Conservation (phyloP, 2,113 vertebrate species). For the Bombycilla garrulus region DNA sequence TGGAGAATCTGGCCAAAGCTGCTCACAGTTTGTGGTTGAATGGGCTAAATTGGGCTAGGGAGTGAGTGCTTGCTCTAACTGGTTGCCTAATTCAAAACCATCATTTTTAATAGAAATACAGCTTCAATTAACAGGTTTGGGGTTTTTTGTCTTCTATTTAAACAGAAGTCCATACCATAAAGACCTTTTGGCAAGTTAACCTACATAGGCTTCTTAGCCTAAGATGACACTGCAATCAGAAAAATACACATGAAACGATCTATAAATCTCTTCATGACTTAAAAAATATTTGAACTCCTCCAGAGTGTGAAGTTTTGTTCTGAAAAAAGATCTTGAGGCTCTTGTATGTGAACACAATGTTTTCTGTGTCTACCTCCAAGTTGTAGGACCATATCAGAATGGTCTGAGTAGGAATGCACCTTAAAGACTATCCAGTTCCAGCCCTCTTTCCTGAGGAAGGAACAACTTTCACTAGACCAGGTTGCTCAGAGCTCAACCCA, state of each 20-base stretch:
- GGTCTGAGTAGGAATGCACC: not conserved
- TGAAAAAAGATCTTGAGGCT: not conserved
- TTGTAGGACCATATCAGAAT: not conserved
- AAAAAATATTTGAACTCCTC: not conserved
- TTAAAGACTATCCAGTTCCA: not conserved
- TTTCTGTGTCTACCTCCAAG: not conserved
- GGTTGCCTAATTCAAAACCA: not conserved
- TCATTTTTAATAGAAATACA: conserved; percentile 3
- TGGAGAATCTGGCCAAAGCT: conserved; percentile 17
- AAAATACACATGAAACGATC: not conserved
- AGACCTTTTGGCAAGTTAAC: not conserved
- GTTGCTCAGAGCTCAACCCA: not conserved
- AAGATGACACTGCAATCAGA: not conserved
- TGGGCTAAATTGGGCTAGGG: conserved; percentile 8
- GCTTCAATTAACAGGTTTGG: not conserved
- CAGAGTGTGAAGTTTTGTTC: not conserved
- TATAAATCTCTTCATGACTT: not conserved
- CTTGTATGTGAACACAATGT: fast-evolving
- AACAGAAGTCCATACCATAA: not conserved
- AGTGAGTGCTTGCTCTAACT: not conserved
- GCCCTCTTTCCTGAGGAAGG: not conserved
- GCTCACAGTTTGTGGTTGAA: conserved; percentile 50
- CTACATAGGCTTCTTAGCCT: not conserved
- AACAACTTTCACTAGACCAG: not conserved
- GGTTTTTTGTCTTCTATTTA: not conserved